These are phyloP conservation scores for Aporophyla lueneburgensis DNA, from an alignment of 2,888 invertebrate genomes.

Conservation along the genomic window DNA sequence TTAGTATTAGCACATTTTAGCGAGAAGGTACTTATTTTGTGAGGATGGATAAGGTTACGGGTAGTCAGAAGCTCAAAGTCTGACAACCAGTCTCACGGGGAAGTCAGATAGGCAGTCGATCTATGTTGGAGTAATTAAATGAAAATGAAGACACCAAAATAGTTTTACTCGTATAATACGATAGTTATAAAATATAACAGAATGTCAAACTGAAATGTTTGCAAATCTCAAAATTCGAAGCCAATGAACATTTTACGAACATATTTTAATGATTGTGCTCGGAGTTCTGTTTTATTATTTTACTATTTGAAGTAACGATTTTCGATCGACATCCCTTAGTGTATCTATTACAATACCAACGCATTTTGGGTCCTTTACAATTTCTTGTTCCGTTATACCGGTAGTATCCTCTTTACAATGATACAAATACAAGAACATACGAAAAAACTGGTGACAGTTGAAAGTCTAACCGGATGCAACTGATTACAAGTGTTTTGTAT, in stretches of 20 bases:
- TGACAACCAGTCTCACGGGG: too few species aligned
- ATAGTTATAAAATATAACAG: background rate
- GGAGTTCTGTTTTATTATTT: conserved; percentile 18
- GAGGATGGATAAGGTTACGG: too few species aligned
- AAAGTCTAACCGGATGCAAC: too few species aligned
- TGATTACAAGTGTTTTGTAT: too few species aligned
- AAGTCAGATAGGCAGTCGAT: background rate
- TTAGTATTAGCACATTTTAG: background rate
- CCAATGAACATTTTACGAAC: background rate
- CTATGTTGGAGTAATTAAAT: background rate
- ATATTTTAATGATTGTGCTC: too few species aligned
- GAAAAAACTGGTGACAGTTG: too few species aligned
- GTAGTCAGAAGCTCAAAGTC: background rate
- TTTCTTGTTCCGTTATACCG: conserved; percentile 34
- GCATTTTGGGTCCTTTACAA: conserved; percentile 36
- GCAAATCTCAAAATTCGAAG: too few species aligned
- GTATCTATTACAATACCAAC: conserved; percentile 40
- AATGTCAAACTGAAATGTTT: background rate
- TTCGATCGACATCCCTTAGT: conserved; percentile 34
- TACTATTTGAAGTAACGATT: conserved; percentile 17
- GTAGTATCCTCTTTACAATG: conserved; percentile 22
- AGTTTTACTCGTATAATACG: too few species aligned
- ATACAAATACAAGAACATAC: background rate
- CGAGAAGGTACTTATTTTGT: background rate
- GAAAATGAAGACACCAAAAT: background rate